Evolutionary conservation across 2,113 vertebrate genomes (phyloP).

Genomic region (Esox niger): DNA sequence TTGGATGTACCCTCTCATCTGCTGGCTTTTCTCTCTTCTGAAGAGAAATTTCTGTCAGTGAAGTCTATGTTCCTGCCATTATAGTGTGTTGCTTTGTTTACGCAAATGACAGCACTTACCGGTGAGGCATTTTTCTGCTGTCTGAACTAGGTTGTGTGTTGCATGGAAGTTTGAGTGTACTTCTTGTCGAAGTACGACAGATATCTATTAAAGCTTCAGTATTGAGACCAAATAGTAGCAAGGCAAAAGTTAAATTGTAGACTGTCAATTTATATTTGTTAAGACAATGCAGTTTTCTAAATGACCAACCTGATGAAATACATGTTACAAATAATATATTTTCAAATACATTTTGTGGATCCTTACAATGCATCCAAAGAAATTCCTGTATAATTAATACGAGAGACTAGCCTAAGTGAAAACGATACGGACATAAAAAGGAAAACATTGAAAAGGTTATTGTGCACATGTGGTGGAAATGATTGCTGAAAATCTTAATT

Average conservation of each 20-base stretch:
- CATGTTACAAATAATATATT: no score
- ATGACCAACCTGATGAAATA: no score
- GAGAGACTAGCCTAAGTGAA: no score
- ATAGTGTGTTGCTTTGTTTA: slow-evolving; percentile 18
- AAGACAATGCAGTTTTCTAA: no score
- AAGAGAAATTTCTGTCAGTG: not conserved
- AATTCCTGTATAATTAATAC: no score
- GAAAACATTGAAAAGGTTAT: not conserved
- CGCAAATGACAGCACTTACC: not conserved
- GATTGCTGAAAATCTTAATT: not conserved
- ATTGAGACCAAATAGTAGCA: not conserved
- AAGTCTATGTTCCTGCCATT: slow-evolving; percentile 6
- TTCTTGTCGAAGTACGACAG: not conserved
- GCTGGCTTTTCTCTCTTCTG: slow-evolving; percentile 10
- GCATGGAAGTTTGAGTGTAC: not conserved
- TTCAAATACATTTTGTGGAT: no score
- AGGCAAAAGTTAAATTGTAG: no score
- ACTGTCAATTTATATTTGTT: no score
- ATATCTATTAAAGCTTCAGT: not conserved
- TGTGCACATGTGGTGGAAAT: not conserved
- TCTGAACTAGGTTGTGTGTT: not conserved
- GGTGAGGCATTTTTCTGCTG: not conserved
- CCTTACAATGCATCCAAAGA: no score
- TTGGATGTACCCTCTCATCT: slow-evolving; percentile 2
- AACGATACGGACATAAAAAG: not conserved